Conservation (phyloP, 2,113 vertebrate genomes). For the human region DNA sequence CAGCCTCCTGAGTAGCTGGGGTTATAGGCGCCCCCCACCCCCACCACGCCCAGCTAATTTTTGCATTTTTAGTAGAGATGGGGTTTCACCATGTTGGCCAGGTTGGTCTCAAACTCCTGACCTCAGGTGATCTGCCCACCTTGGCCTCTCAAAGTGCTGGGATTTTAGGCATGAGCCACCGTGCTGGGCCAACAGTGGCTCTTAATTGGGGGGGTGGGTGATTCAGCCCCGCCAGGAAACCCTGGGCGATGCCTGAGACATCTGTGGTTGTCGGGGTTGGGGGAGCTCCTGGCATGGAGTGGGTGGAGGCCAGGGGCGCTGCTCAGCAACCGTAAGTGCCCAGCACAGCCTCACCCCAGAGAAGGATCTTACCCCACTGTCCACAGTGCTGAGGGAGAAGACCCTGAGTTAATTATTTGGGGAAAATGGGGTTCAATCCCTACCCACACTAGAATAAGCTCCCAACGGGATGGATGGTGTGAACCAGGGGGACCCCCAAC, state of each 20-base stretch:
- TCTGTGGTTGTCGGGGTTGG: background rate
- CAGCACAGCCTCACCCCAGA: background rate
- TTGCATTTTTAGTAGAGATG: too few species aligned
- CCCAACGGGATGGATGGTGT: too few species aligned
- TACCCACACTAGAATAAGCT: background rate
- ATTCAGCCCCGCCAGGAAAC: background rate
- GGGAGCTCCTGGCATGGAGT: background rate
- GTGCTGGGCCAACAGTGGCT: too few species aligned
- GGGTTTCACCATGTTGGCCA: too few species aligned
- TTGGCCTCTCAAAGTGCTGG: too few species aligned
- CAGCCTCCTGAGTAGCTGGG: too few species aligned
- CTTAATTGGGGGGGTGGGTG: background rate
- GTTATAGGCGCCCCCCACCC: too few species aligned
- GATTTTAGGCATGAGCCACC: too few species aligned
- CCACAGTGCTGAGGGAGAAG: background rate
- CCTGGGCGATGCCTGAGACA: background rate
- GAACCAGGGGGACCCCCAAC: background rate
- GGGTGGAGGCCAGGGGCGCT: background rate
- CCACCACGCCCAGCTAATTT: too few species aligned
- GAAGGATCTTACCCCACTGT: background rate
- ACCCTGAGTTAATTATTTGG: background rate
- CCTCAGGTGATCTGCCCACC: too few species aligned
- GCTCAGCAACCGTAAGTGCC: background rate
- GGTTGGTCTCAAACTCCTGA: too few species aligned
- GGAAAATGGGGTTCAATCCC: background rate